Evolutionary conservation across 2,888 invertebrate species (phyloP).

Genomic region (Metellina segmentata): DNA sequence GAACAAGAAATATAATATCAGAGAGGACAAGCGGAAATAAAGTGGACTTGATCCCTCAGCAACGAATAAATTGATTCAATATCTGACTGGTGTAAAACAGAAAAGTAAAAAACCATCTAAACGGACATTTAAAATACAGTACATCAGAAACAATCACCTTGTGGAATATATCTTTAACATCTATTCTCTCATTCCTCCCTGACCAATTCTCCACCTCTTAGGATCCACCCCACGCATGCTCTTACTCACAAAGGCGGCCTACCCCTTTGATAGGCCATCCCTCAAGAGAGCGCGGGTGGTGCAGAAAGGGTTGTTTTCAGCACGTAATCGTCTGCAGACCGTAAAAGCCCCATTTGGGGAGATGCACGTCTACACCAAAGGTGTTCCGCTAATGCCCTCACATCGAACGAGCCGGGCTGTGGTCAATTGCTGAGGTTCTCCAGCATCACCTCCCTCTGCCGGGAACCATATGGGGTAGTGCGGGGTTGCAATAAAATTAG

Average conservation of each 20-base stretch:
- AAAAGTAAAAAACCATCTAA: no score
- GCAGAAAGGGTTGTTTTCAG: slow-evolving; percentile 75
- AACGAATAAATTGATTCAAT: no score
- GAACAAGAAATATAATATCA: no score
- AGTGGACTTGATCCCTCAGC: no score
- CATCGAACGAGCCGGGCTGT: slow-evolving; percentile 72
- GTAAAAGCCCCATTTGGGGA: slow-evolving; percentile 68
- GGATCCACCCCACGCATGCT: not conserved
- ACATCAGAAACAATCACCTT: no score
- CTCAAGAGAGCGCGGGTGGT: slow-evolving; percentile 34
- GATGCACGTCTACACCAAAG: slow-evolving; percentile 61
- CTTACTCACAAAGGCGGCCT: slow-evolving; percentile 31
- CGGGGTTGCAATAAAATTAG: slow-evolving; percentile 16
- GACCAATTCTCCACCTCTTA: no score
- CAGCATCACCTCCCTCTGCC: slow-evolving; percentile 21
- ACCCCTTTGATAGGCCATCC: slow-evolving; percentile 52
- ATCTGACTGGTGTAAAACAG: no score
- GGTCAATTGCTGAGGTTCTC: slow-evolving; percentile 65
- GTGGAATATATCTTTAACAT: no score
- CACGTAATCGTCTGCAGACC: slow-evolving; percentile 68
- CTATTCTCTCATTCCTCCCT: no score
- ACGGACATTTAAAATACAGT: no score
- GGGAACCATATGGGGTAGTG: not conserved
- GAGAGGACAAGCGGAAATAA: no score
- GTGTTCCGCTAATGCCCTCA: slow-evolving; percentile 72